Evolutionary conservation across 2,113 vertebrate species (phyloP).

Genomic region (Jaculus jaculus): DNA sequence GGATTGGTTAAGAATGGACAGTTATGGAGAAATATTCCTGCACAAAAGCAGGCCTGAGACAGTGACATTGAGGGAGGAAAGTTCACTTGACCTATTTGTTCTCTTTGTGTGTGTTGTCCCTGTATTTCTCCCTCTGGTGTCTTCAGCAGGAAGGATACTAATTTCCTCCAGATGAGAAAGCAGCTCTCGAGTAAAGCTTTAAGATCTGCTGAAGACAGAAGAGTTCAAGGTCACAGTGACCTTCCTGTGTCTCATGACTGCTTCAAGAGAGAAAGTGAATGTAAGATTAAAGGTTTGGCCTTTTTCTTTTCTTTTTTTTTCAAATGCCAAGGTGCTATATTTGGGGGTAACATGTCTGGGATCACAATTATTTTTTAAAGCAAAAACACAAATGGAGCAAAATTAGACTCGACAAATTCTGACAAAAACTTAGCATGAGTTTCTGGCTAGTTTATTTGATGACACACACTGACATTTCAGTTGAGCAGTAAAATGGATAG

Average conservation of each 20-base stretch:
- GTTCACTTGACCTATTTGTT: neutral
- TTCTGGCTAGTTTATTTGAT: neutral
- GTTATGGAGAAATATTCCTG: neutral
- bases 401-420: neutral
- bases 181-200: too few species aligned
- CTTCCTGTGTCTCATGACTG: neutral
- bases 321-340: neutral
- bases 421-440: neutral
- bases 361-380: neutral
- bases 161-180: neutral
- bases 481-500: neutral
- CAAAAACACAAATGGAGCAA: neutral
- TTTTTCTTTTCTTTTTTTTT: neutral
- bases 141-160: neutral
- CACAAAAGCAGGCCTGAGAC: neutral
- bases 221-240: neutral
- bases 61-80: neutral
- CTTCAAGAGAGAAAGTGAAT: neutral
- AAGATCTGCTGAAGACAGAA: too few species aligned
- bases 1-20: too few species aligned
- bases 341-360: neutral
- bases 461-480: neutral
- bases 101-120: too few species aligned
- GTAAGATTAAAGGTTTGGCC: too few species aligned
- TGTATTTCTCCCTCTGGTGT: neutral